These are phyloP conservation scores for Nomada fabriciana DNA, from an alignment of 2,888 invertebrate genomes.

Conservation along the genomic window DNA sequence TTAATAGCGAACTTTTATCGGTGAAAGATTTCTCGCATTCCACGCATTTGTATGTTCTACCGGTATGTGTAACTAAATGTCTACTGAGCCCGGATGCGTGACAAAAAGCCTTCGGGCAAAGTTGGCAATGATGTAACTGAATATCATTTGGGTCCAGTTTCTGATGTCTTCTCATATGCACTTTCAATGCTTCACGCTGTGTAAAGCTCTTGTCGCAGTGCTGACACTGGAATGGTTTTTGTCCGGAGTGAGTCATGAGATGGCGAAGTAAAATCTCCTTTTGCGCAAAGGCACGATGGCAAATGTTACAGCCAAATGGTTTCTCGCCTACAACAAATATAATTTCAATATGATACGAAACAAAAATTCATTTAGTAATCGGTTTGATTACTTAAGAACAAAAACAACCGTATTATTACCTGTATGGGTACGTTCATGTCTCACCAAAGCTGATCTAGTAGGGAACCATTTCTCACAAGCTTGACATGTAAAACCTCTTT, in stretches of 20 bases:
- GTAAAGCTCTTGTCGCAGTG: constrained; percentile 90
- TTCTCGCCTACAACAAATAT: constrained; percentile 78
- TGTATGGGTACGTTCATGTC: constrained; percentile 90
- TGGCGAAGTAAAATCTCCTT: constrained; percentile 87
- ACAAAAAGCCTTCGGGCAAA: constrained; percentile 88
- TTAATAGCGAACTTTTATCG: constrained; percentile 89
- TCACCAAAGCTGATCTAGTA: constrained; percentile 88
- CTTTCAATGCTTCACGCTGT: constrained; percentile 88
- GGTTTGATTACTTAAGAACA: background rate
- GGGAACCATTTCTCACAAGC: constrained; percentile 89
- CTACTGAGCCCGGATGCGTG: constrained; percentile 88
- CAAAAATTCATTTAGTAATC: too few species aligned
- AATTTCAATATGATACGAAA: background rate
- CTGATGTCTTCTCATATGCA: constrained; percentile 88
- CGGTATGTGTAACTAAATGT: constrained; percentile 88
- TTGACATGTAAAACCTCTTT: constrained; percentile 86
- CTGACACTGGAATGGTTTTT: constrained; percentile 89
- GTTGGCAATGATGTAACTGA: constrained; percentile 88
- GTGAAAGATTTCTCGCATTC: constrained; percentile 89
- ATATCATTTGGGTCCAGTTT: constrained; percentile 86
- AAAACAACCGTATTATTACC: constrained; percentile 80
- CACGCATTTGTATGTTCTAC: constrained; percentile 88
- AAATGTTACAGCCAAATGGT: constrained; percentile 84
- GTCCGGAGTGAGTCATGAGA: constrained; percentile 84
- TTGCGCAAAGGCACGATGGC: constrained; percentile 89